phyloP scores from a whole-genome alignment of 2,113 vertebrate species.

The Agapornis roseicollis region DNA sequence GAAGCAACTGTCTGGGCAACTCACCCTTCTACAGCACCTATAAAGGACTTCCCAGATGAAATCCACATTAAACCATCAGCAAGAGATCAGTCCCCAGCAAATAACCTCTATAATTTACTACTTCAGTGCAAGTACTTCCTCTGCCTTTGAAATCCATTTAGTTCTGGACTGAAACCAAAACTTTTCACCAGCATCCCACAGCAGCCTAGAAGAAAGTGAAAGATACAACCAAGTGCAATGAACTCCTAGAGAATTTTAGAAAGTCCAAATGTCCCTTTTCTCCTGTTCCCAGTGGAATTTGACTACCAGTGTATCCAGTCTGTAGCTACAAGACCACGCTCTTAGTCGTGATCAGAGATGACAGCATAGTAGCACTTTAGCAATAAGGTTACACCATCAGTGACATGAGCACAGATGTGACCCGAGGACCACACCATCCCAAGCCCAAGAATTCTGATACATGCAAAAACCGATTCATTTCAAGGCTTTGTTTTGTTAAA shows the following conservation, averaged over 20 bases:
- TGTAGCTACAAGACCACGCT: background rate
- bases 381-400: background rate
- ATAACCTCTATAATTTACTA: background rate
- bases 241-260: background rate
- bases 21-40: background rate
- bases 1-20: background rate
- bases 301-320: background rate
- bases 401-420: background rate
- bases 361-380: background rate
- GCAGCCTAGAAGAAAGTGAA: background rate
- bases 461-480: background rate
- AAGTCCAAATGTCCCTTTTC: background rate
- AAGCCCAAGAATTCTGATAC: background rate
- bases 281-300: background rate
- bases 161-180: background rate
- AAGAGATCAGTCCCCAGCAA: background rate
- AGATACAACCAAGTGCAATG: background rate
- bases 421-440: background rate
- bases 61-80: background rate
- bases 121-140: background rate
- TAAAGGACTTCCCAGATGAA: background rate
- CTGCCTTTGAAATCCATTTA: background rate
- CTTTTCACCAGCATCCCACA: background rate
- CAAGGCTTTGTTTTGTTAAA: constrained; percentile 13
- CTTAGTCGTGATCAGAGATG: background rate